Base-by-base conservation (phyloP, 2,113 vertebrate genomes). In the Trichechus manatus region DNA sequence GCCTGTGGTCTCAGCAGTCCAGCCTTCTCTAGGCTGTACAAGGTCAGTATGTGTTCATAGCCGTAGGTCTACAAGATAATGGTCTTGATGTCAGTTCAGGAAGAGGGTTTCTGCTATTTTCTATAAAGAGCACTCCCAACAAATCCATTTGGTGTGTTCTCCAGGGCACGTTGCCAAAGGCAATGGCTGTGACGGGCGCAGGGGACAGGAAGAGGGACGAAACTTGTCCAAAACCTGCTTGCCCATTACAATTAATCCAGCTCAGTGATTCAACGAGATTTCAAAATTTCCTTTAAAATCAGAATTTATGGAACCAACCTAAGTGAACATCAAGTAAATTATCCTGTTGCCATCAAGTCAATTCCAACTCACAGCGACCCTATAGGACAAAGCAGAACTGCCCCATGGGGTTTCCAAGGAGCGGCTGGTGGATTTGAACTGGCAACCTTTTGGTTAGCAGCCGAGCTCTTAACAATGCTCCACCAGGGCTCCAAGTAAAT, bases 21-120 rank as follows among this genome's bases (percentile, higher is more conserved):
- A 0, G 98, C 99, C 93, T 99, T 99, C 98, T 99, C 99, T 4
- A 99, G 94, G 97, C 99, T 99, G 98, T 99, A 99, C 77, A 99
- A 98, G 0, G 99, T 99, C 95, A 99, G 95, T 74, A 99, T 98
- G 97, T 99, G 99, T 93, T 99, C 99, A 83, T 99, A 99, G 93
- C 99, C 99, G 0, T 99, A 99, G 0, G 99, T 99, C 99, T 99
- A 97, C 22, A 98, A 98, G 20, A 77, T 3, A 79, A 97, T 42
- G 0, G 25, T 27, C 61, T 63, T 72, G 97, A 89, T 61, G 84
- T 94, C 39, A 83, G 9, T 31, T 50, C 61, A 74, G 75, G 56
- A 63, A 44, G 91, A 82, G 1, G 8, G 39, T 33, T 88, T 81
- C 68, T 91, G 91, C 9, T 0, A 31, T 31, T 84, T 91, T 91